Evolutionary conservation across 2,113 vertebrate genomes (phyloP).

Genomic region (Probosciger aterrimus): DNA sequence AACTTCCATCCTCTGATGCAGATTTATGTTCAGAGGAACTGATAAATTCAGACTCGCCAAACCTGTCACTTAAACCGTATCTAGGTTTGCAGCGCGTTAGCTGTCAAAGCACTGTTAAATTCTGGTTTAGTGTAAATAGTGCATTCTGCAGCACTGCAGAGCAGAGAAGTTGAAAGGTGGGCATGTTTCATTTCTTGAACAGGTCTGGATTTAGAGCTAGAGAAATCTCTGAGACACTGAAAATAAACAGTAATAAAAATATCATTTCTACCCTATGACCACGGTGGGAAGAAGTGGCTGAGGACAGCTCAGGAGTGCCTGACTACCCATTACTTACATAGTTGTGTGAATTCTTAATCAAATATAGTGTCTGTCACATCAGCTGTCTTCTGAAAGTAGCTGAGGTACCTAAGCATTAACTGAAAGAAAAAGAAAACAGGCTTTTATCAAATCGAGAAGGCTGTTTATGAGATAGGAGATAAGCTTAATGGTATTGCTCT

Average conservation of each 20-base stretch:
- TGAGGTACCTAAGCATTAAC: background rate
- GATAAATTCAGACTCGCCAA: conserved; percentile 7
- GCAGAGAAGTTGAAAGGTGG: background rate
- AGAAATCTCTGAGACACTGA: background rate
- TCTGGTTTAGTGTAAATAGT: background rate
- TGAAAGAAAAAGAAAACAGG: background rate
- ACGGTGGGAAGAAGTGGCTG: background rate
- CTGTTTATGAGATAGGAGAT: background rate
- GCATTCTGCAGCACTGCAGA: background rate
- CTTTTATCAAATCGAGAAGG: background rate
- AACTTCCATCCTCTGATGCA: conserved; percentile 11
- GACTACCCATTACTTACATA: background rate
- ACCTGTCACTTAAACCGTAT: background rate
- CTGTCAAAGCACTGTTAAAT: background rate
- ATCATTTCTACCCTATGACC: background rate
- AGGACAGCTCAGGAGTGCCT: background rate
- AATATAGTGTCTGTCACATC: background rate
- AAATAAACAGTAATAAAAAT: background rate
- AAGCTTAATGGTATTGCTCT: background rate
- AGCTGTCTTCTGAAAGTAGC: background rate
- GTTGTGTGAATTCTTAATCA: background rate
- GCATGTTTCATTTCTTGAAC: background rate
- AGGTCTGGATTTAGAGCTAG: background rate
- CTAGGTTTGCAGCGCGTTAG: background rate
- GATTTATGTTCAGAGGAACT: conserved; percentile 8